A percentile compares a stretch with the other conserved stretches of the same genome.
phyloP scores from a whole-genome alignment of 2,888 invertebrate genomes.

The Branchellion lobata region DNA sequence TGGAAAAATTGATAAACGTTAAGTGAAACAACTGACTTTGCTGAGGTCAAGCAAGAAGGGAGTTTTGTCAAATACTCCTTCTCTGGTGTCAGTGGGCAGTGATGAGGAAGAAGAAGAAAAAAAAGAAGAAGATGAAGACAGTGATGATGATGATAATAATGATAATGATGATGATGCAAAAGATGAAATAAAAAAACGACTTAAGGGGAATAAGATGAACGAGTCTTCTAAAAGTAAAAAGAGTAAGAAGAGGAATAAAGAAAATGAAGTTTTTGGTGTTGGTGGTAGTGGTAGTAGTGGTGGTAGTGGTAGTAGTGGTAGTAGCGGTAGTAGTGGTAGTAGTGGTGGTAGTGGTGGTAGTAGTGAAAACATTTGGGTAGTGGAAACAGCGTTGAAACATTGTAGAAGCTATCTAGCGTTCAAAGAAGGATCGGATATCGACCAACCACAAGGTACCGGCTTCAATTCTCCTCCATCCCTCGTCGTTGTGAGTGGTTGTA shows the following conservation, averaged over 20 bases:
- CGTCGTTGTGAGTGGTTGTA: background rate
- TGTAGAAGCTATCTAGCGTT: slow-evolving; percentile 24
- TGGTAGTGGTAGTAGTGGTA: too few relatives aligned
- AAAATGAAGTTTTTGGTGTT: too few relatives aligned
- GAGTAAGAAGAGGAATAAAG: too few relatives aligned
- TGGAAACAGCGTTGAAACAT: background rate
- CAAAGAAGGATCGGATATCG: slow-evolving; percentile 17
- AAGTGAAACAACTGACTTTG: too few relatives aligned
- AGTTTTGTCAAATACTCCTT: background rate
- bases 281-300: too few relatives aligned
- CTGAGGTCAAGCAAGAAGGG: background rate
- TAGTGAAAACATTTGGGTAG: background rate
- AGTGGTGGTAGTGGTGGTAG: background rate
- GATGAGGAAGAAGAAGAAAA: background rate
- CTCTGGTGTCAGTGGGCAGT: background rate
- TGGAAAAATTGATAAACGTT: too few relatives aligned
- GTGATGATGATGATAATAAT: background rate
- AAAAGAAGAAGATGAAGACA: background rate
- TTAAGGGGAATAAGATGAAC: background rate
- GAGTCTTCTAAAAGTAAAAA: too few relatives aligned
- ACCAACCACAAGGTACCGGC: background rate
- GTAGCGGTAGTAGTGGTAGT: too few relatives aligned
- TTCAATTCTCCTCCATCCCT: background rate
- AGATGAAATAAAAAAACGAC: background rate
- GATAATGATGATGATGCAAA: background rate